A percentile compares a stretch with the other conserved stretches of the same genome.
phyloP scores from a whole-genome alignment of 2,113 vertebrate species.

The Phyllostomus discolor region DNA sequence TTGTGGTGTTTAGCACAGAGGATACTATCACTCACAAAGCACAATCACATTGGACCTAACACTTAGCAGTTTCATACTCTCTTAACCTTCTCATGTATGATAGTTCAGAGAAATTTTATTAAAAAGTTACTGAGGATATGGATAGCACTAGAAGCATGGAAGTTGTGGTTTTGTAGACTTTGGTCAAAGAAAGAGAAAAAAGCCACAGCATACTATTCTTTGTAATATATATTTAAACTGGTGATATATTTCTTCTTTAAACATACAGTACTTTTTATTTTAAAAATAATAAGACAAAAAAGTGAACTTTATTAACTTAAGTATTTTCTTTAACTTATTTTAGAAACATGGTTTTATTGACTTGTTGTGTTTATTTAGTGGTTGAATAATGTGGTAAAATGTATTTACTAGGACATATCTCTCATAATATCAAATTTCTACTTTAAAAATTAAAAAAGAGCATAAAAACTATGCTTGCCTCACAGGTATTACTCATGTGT shows the following conservation, averaged over 20 bases:
- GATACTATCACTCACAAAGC: not conserved
- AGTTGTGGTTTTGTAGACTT: not conserved
- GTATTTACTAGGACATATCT: not conserved
- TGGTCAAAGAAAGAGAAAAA: not conserved
- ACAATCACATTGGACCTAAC: not conserved
- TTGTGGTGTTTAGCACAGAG: not conserved
- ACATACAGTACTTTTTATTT: not conserved
- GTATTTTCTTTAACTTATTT: not conserved
- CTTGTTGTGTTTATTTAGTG: not conserved
- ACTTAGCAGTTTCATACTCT: not conserved
- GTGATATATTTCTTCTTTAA: not conserved
- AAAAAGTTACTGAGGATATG: not conserved
- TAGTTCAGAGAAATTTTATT: not conserved
- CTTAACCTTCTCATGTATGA: constrained; percentile 2
- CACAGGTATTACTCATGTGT: not conserved
- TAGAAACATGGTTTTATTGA: not conserved
- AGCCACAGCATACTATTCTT: not conserved
- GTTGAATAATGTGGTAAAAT: not conserved
- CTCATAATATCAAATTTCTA: not conserved
- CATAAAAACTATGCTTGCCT: not conserved
- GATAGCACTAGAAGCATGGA: not conserved
- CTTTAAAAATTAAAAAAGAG: not conserved
- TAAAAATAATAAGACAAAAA: not conserved
- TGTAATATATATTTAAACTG: not conserved
- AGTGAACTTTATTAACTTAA: not conserved